Conservation (phyloP, 2,797 vertebrate species). For the Parauchenoglanis ngamensis region DNA sequence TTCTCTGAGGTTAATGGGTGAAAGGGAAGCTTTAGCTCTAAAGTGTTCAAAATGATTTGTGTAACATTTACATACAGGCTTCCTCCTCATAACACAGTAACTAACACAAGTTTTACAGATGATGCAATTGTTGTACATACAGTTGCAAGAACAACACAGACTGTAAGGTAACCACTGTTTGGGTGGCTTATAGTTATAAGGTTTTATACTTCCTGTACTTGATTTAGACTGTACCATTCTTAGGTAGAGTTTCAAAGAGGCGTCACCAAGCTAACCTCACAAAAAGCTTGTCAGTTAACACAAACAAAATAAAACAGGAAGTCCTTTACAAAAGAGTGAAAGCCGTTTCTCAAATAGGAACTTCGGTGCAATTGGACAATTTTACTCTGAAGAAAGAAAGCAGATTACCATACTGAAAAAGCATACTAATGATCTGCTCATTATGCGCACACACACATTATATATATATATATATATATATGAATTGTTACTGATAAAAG, state of each 20-base stretch:
- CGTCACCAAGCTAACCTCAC: not conserved
- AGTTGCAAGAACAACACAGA: not conserved
- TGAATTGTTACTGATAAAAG: not conserved
- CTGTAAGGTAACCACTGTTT: not conserved
- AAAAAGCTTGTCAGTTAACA: not conserved
- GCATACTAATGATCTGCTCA: not conserved
- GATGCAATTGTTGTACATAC: not conserved
- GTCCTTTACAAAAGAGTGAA: not conserved
- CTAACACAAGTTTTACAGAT: conserved; percentile 1
- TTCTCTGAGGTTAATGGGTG: not conserved
- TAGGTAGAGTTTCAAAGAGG: not conserved
- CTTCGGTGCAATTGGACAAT: not conserved
- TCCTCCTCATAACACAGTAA: not conserved
- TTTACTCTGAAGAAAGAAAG: not conserved
- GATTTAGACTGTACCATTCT: not conserved
- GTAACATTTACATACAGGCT: conserved; percentile 11
- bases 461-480: no score
- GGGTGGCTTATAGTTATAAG: not conserved
- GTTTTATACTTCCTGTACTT: conserved; percentile 8
- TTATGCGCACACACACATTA: no score
- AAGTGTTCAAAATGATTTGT: conserved; percentile 15
- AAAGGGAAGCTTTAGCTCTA: not conserved
- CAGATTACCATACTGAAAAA: not conserved
- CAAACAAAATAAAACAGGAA: conserved; percentile 14
- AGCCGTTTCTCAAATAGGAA: not conserved